Evolutionary conservation across 2,797 vertebrate genomes (phyloP), one percentile per base, ranked within the genome.

Genomic region (Hemibagrus guttatus): DNA sequence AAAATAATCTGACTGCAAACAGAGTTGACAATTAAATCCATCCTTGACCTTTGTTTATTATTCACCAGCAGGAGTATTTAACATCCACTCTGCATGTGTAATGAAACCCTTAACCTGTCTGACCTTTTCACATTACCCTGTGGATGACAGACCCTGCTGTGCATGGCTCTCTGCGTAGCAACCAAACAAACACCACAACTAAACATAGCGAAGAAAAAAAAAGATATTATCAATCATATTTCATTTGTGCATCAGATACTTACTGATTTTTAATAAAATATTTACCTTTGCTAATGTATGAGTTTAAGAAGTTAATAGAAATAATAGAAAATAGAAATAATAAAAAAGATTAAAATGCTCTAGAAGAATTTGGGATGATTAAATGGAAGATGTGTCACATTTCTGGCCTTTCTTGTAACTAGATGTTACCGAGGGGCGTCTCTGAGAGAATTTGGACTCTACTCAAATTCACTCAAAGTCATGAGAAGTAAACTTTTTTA

Each of bases 41-140:
- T 72, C 11, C 7, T 66, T 64, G 76, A 84, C 76, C 86, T 81
- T 87, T 84, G 66, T 19, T 87, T 87, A 64, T 84, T 80, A 84
- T 84, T 87, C 82, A 69, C 64, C n/a, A 63, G 52, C 75, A 78
- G 76, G 28, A 71, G 81, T 81, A 84, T 84, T 84, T 85, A 85
- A 76, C 87, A 74, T 81, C 79, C 75, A 81, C 39, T 28, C 63
- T 81, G 63, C 19, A 86, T 84, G 81, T 39, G 63, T 90, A 90
- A 88, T 88, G 81, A 85, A 84, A 85, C 63, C 59, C 83, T 86
- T 89, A 84, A 89, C 88, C 89, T 86, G 71, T 49, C 84, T 85
- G 89, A 86, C 85, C 85, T 88, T 86, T 85, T 76, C 72, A 74
- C 49, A 71, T 78, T 85, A 46, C 76, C 68, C 88, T 69, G 68